Percentiles rank a stretch among this genome's conserved stretches.
These are phyloP conservation scores for Squalus acanthias DNA, from an alignment of 2,797 vertebrate species.

Conservation along the genomic window DNA sequence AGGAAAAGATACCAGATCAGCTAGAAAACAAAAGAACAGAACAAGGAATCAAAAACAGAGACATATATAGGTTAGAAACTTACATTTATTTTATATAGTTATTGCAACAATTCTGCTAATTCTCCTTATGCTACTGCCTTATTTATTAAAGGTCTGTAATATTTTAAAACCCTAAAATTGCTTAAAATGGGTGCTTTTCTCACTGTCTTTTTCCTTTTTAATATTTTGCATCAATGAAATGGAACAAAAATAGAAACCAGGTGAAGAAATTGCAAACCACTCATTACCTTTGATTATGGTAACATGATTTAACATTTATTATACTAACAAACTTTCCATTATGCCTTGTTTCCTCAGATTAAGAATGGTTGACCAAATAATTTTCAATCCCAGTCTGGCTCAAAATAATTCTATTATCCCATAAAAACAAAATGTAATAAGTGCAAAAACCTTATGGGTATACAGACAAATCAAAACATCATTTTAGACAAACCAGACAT, in stretches of 20 bases:
- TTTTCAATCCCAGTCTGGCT: background rate
- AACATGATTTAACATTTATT: background rate
- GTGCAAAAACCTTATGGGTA: too few species aligned
- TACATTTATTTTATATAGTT: background rate
- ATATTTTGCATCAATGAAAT: too few species aligned
- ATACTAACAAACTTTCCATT: background rate
- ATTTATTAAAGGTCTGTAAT: background rate
- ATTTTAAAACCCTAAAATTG: background rate
- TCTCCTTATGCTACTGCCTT: background rate
- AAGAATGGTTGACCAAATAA: background rate
- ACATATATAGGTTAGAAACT: background rate
- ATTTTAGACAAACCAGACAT: too few species aligned
- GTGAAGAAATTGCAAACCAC: background rate
- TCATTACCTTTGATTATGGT: background rate
- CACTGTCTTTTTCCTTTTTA: too few species aligned
- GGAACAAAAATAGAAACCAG: background rate
- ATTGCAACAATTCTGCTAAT: background rate
- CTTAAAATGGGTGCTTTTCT: background rate
- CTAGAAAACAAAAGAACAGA: too few species aligned
- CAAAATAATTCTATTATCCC: too few species aligned
- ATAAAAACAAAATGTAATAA: too few species aligned
- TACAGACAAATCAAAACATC: too few species aligned
- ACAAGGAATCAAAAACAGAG: too few species aligned
- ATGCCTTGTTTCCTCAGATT: background rate
- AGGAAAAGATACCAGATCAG: too few species aligned